Evolutionary conservation across 2,888 invertebrate genomes (phyloP).

Genomic region (Ephialtes manifestator): DNA sequence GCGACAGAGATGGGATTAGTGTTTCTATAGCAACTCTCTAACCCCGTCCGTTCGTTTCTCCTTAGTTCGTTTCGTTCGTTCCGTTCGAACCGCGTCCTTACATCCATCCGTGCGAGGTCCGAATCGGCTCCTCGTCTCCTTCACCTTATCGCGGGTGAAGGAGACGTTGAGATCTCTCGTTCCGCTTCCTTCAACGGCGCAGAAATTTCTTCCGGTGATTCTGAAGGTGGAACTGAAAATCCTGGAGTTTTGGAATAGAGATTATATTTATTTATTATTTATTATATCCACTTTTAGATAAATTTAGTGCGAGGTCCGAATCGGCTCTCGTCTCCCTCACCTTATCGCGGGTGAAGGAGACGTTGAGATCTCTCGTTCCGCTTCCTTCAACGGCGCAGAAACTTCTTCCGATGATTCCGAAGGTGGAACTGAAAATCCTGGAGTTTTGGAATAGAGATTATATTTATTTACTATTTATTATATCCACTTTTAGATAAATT

Average conservation of each 20-base stretch:
- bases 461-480: no score
- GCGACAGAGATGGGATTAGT: slow-evolving; percentile 87
- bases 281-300: no score
- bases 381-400: no score
- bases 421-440: no score
- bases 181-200: slow-evolving; percentile 1
- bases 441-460: no score
- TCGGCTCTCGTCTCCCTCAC: no score
- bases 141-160: slow-evolving; percentile 46
- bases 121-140: slow-evolving; percentile 71
- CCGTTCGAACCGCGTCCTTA: slow-evolving; percentile 58
- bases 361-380: no score
- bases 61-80: slow-evolving; percentile 60
- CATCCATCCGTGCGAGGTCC: slow-evolving; percentile 74
- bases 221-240: background rate
- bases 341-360: no score
- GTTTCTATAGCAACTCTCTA: slow-evolving; percentile 89
- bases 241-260: background rate
- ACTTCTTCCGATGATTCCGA: no score
- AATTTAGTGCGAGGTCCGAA: no score
- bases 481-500: no score
- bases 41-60: slow-evolving; percentile 75
- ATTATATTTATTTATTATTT: no score
- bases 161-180: slow-evolving; percentile 15
- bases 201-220: background rate